Evolutionary conservation across 1,140 invertebrate species (phyloP).

Genomic region (Drosophila subobscura): DNA sequence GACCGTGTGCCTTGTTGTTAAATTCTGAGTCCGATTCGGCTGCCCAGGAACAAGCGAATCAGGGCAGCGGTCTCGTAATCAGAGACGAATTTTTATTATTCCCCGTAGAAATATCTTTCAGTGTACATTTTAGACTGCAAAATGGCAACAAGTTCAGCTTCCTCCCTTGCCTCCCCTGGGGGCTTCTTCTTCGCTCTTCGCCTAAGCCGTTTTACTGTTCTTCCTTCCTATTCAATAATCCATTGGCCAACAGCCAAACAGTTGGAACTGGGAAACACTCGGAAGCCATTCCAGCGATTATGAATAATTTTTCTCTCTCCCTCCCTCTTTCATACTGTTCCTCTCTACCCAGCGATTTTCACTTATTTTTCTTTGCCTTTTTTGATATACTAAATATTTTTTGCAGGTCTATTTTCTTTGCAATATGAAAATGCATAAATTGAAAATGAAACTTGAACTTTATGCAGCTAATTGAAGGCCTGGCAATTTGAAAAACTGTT

Average conservation of each 20-base stretch:
- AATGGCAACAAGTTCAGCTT: constrained; percentile 41
- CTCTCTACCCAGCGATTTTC: neutral
- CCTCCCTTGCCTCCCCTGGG: neutral
- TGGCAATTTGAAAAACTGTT: constrained; percentile 52
- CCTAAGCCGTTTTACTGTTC: constrained; percentile 14
- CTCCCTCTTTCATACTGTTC: constrained; percentile 43
- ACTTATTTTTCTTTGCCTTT: constrained; percentile 10
- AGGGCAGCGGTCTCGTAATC: no score
- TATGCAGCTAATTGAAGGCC: constrained; percentile 70
- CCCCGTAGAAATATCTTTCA: neutral
- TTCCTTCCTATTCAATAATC: constrained; percentile 53
- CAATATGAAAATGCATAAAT: constrained; percentile 71
- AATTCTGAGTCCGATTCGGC: no score
- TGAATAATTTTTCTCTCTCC: constrained; percentile 58
- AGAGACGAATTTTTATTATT: no score
- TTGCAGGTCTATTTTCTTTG: constrained; percentile 5
- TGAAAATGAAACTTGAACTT: constrained; percentile 73
- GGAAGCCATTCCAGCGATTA: constrained; percentile 70
- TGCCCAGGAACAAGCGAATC: no score
- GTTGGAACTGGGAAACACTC: constrained; percentile 40
- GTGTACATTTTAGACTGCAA: constrained; percentile 12
- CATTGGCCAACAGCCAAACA: constrained; percentile 67
- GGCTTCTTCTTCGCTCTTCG: neutral
- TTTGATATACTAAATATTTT: constrained; percentile 10
- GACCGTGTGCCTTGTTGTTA: no score